phyloP scores from a whole-genome alignment of 1,140 invertebrate genomes.

The Zophobas morio region DNA sequence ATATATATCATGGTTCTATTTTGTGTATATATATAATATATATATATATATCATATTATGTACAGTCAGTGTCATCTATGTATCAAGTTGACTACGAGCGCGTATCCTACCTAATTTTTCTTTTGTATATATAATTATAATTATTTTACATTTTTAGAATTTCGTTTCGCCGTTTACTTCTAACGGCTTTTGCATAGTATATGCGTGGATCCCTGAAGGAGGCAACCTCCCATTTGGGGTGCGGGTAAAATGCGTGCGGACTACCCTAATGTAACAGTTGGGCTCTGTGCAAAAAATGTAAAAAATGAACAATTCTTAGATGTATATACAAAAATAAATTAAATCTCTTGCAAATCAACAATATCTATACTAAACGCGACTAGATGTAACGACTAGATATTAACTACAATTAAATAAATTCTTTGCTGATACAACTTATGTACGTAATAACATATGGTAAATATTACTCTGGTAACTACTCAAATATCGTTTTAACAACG shows the following conservation, averaged over 20 bases:
- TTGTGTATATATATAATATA: conserved; percentile 23
- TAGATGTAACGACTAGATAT: conserved; percentile 48
- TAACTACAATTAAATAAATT: conserved; percentile 38
- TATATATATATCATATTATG: conserved; percentile 46
- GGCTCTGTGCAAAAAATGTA: conserved; percentile 61
- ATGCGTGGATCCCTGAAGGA: conserved; percentile 58
- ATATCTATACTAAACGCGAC: conserved; percentile 53
- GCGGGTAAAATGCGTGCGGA: conserved; percentile 55
- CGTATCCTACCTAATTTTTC: conserved; percentile 58
- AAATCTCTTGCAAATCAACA: conserved; percentile 21
- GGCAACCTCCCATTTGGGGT: conserved; percentile 42
- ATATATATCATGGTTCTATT: conserved; percentile 49
- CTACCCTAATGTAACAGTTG: conserved; percentile 60
- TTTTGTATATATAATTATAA: conserved; percentile 62
- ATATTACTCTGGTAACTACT: conserved; percentile 4
- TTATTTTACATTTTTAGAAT: conserved; percentile 68
- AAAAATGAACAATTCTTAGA: conserved; percentile 64
- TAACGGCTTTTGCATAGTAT: conserved; percentile 52
- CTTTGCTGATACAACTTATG: conserved; percentile 21
- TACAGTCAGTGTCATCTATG: conserved; percentile 57
- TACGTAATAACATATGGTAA: conserved; percentile 25
- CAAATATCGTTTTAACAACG: conserved; percentile 16
- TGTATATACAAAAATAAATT: conserved; percentile 17
- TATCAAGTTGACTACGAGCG: conserved; percentile 57
- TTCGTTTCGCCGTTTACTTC: conserved; percentile 64